Percentiles rank a stretch among this genome's conserved stretches.
Evolutionary conservation across 2,797 vertebrate species (phyloP).

Genomic region (Tinamus major): DNA sequence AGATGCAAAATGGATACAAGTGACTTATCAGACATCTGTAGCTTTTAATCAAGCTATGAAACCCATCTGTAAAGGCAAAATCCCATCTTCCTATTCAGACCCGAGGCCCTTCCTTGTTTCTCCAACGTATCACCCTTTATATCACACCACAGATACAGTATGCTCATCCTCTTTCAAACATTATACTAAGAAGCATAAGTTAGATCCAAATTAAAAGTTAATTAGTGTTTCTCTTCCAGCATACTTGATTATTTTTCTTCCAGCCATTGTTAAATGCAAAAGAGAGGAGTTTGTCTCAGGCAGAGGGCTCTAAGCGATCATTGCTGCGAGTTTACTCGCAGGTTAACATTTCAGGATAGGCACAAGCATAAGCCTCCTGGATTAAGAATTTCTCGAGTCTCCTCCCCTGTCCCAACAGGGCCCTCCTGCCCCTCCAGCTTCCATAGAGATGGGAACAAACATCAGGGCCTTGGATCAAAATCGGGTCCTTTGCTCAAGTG

Average conservation of each 20-base stretch:
- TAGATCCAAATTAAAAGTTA: slow-evolving; percentile 66
- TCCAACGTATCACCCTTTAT: slow-evolving; percentile 16
- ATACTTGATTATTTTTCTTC: slow-evolving; percentile 62
- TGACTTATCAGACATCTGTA: neutral
- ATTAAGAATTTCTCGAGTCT: neutral
- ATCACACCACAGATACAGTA: neutral
- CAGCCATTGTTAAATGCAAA: slow-evolving; percentile 46
- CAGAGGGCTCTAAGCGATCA: neutral
- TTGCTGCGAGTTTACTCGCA: neutral
- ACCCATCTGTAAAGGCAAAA: slow-evolving; percentile 31
- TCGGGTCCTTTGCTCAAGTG: neutral
- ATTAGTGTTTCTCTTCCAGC: slow-evolving; percentile 62
- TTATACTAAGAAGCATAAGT: neutral
- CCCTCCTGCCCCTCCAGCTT: neutral
- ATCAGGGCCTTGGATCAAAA: neutral
- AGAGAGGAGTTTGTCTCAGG: slow-evolving; percentile 14
- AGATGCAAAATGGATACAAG: slow-evolving; percentile 49
- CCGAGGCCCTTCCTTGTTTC: slow-evolving; percentile 45
- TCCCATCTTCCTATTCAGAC: slow-evolving; percentile 21
- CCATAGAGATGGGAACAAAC: neutral
- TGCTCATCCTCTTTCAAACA: slow-evolving; percentile 20
- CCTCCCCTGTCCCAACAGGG: neutral
- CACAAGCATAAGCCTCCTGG: neutral
- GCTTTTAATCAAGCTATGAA: slow-evolving; percentile 53
- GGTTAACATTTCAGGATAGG: neutral